A percentile compares a stretch with the other conserved stretches of the same genome.
phyloP scores from a whole-genome alignment of 2,797 vertebrate genomes.

The Gouania willdenowi region DNA sequence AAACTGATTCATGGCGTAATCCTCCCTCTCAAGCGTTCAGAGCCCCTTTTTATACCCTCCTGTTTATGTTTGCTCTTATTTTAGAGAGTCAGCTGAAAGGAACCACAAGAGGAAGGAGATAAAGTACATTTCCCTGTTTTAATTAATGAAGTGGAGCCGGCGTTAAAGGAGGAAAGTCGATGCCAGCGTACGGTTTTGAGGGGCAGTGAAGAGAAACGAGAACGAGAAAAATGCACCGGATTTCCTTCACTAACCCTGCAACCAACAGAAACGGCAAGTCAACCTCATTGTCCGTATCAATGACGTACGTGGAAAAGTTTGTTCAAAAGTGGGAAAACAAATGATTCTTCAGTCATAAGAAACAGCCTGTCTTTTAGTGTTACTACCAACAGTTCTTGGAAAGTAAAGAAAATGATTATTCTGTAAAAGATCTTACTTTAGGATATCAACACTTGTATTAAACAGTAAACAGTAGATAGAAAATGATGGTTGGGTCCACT shows the following conservation, averaged over 20 bases:
- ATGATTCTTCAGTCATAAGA: slow-evolving; percentile 16
- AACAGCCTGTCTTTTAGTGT: slow-evolving; percentile 40
- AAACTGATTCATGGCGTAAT: slow-evolving; percentile 76
- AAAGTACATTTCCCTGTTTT: slow-evolving; percentile 69
- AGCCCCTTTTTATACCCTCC: slow-evolving; percentile 61
- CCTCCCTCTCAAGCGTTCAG: slow-evolving; percentile 64
- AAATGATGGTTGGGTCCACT: too few relatives aligned
- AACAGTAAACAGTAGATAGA: background rate
- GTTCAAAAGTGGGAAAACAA: slow-evolving; percentile 22
- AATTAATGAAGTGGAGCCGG: slow-evolving; percentile 62
- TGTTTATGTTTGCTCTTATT: slow-evolving; percentile 78
- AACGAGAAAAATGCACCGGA: slow-evolving; percentile 14
- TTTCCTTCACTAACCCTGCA: slow-evolving; percentile 37
- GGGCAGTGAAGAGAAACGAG: slow-evolving; percentile 26
- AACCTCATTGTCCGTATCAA: slow-evolving; percentile 50
- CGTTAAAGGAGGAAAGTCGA: slow-evolving; percentile 52
- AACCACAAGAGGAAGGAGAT: slow-evolving; percentile 57
- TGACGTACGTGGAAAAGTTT: slow-evolving; percentile 47
- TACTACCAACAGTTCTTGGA: slow-evolving; percentile 42
- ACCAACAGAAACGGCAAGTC: slow-evolving; percentile 19
- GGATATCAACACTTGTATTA: too few relatives aligned
- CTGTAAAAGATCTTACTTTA: slow-evolving; percentile 15
- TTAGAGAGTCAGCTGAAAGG: slow-evolving; percentile 71
- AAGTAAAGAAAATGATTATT: slow-evolving; percentile 38
- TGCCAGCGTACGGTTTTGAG: slow-evolving; percentile 17